These are phyloP conservation scores for Drosophila erecta DNA, from an alignment of 1,140 invertebrate genomes.

Conservation along the genomic window DNA sequence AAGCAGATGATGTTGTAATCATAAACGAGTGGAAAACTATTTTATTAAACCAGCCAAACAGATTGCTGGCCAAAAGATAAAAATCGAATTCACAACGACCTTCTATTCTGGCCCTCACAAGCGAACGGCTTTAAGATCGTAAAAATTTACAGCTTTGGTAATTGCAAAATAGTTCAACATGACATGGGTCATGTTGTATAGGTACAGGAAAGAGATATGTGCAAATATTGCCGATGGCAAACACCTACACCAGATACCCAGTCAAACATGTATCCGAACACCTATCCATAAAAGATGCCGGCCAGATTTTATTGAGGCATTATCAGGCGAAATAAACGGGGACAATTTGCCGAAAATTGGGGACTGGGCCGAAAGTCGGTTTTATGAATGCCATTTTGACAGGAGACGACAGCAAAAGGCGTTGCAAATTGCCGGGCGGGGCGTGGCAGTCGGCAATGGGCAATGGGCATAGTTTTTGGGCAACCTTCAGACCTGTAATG, in stretches of 20 bases:
- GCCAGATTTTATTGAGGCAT: constrained; percentile 78
- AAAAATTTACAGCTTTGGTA: constrained; percentile 76
- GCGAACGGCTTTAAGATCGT: constrained; percentile 31
- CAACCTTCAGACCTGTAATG: constrained; percentile 40
- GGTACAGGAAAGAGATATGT: constrained; percentile 2
- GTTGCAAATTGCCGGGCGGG: constrained; percentile 49
- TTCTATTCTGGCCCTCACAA: not conserved
- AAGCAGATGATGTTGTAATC: constrained; percentile 50
- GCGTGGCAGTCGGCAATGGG: constrained; percentile 35
- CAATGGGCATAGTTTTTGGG: constrained; percentile 58
- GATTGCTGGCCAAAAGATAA: constrained; percentile 9
- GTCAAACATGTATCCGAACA: constrained; percentile 13
- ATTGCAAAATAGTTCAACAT: constrained; percentile 72
- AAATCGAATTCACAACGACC: constrained; percentile 7
- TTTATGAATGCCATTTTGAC: constrained; percentile 59
- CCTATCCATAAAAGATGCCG: constrained; percentile 52
- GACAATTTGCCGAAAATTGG: constrained; percentile 66
- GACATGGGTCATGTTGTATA: constrained; percentile 16
- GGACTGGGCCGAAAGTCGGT: constrained; percentile 35
- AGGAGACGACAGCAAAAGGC: constrained; percentile 60
- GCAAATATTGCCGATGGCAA: constrained; percentile 52
- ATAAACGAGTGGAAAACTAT: constrained; percentile 62
- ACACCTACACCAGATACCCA: constrained; percentile 7
- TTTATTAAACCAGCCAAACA: constrained; percentile 31
- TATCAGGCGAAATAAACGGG: constrained; percentile 78